These are phyloP conservation scores for Apodemia duryi DNA, from an alignment of 2,888 invertebrate species.

Conservation along the genomic window DNA sequence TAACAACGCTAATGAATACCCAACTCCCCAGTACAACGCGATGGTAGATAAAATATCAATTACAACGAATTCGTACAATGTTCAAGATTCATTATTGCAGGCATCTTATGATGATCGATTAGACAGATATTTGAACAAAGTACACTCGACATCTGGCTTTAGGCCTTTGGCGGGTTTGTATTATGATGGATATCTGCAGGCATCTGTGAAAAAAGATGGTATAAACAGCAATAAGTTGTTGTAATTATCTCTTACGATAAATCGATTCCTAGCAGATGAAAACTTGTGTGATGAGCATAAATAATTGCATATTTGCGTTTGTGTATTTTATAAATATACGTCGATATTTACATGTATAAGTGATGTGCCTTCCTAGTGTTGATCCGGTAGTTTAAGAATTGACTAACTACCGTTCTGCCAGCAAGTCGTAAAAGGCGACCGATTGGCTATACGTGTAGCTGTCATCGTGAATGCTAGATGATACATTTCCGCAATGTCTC, in stretches of 20 bases:
- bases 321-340: no score
- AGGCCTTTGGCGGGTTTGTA: slow-evolving; percentile 67
- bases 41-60: slow-evolving; percentile 56
- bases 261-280: no score
- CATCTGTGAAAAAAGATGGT: slow-evolving; percentile 39
- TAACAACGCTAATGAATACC: slow-evolving; percentile 34
- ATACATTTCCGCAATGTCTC: no score
- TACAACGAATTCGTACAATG: slow-evolving; percentile 55
- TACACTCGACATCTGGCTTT: slow-evolving; percentile 46
- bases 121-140: slow-evolving; percentile 46
- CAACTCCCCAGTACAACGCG: slow-evolving; percentile 43
- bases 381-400: no score
- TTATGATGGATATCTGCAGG: slow-evolving; percentile 66
- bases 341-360: no score
- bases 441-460: no score
- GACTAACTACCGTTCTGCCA: no score
- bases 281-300: no score
- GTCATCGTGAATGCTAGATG: no score
- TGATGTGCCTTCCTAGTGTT: no score
- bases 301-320: no score
- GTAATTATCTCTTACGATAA: not conserved
- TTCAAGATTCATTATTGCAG: slow-evolving; percentile 45
- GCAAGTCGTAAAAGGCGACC: no score
- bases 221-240: slow-evolving; percentile 19
- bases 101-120: slow-evolving; percentile 53